Evolutionary conservation across 2,888 invertebrate genomes (phyloP), one percentile per base, ranked within the genome.

Genomic region (Tineola bisselliella): DNA sequence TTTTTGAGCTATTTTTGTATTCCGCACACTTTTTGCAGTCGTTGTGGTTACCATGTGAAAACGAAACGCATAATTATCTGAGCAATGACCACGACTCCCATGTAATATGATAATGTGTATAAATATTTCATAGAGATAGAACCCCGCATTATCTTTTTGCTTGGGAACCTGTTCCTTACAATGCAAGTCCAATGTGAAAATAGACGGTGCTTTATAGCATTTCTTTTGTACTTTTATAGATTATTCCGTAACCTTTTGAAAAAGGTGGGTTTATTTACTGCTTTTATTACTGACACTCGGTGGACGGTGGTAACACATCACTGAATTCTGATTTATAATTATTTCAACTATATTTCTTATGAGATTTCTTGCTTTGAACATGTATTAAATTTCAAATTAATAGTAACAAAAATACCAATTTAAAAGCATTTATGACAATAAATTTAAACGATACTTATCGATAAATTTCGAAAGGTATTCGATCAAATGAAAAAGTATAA

Each of bases 71-170:
- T 82, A 80, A 84, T 86, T 84, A 83, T 79, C 80, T 79, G 79
- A 80, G 75, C 81, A 76, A 79, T 79, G 77, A 78, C 81, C 83
- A 84, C 81, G 80, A 78, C 77, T 81, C 83, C 75, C 82, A 70
- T 83, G 87, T 86, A 84, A 83, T 86, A 87, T 87, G 84, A 84
- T 87, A 87, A 87, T 86, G 79, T 72, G 75, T 81, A 84, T 84
- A 84, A 82, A 83, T 84, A 81, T 84, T 84, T 81, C 77, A 84
- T 83, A 79, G 76, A 19, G 56, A 76, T 79, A 75, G 70, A 72
- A 72, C 68, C 72, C 73, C 76, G 77, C 80, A 75, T 73, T 76
- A 77, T 81, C 76, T 84, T 84, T 86, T 84, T 81, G 79, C 75
- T 67, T 69, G 66, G 71, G 70, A 83, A 83, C 83, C 77, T 71